Evolutionary conservation across 2,113 vertebrate species (phyloP), one percentile per base, ranked within the genome.

Genomic region (Psilopsiagon aymara): DNA sequence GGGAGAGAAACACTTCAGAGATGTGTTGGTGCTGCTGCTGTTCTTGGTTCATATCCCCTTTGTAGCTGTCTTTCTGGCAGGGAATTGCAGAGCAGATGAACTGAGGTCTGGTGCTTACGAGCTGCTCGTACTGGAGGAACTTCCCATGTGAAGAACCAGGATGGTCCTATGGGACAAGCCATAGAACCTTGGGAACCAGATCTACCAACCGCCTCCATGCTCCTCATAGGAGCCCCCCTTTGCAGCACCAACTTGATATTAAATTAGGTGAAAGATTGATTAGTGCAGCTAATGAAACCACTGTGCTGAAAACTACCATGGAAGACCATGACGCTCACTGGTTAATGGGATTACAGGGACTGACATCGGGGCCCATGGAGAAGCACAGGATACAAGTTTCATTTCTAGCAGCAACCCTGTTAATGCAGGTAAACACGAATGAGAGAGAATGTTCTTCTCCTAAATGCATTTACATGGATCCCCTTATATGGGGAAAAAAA

Each of bases 131-230:
- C 31, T 68, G 67, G 67, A 86, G 43, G 9, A n/a, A 49, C 10
- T 27, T 52, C 41, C 18, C 28, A 47, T n/a, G 10, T 3, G 2
- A 7, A 73, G 31, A 77, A 13, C 39, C 4, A 39, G 15, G 11
- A 41, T 15, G 33, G 41, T 37, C 31, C 31, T 1, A 0, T 6
- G 4, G 29, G 13, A 81, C 35, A 31, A 74, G 15, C 33, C 16
- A 13, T 4, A 2, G 29, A 81, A 24, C n/a, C n/a, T 29, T 1
- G 15, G 21, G 60, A 33, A 80, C 5, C 4, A 39, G n/a, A 55
- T 5, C 24, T 53, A 44, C 43, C 4, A 2, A 3, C 20, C 0
- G 1, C 57, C 51, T 23, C 8, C 0, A 17, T 14, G 44, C 19
- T 73, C 29, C 57, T 55, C 9, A 0, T 0, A 23, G 35, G 7